Base-by-base conservation (phyloP, 2,888 invertebrate species). In the Allolobophora icterica region DNA sequence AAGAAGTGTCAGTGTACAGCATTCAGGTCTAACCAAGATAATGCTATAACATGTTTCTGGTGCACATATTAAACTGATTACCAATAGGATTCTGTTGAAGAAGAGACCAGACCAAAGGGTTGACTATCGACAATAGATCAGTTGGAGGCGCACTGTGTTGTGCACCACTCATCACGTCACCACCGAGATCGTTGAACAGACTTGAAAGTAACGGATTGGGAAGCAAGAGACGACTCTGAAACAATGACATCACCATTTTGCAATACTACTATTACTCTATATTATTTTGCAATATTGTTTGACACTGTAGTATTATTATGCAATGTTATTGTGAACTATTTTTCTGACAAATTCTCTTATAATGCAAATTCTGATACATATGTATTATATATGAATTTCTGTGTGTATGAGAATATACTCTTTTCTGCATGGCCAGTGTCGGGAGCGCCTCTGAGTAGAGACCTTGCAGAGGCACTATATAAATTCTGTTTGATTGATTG, bases 31-130 rank as follows among this genome's bases (percentile, higher is more conserved):
- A 52, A 21, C 52, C 17, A 52, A 24, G 24, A 52, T 19, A 19
- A 24, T 24, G 24, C 24, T 24, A 24, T 6, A 52, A 52, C 5
- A 24, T 6, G 24, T 71, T 71, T 71, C 30, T 8, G 8, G 30
- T 71, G 71, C 0, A 30, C n/a, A 71, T n/a, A 1, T 71, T 17
- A 71, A 71, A n/a, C 30, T 17, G n/a, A 71, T 71, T 71, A 71
- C 87, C 87, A 24, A 38, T 35, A 13, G 87, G 87, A 87, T 34
- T 87, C 24, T 87, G 87, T 34, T 87, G 87, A 35, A 87, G 87
- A 19, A 87, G 38, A 38, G 34, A 35, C 35, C 87, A 87, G 34
- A 87, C 34, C 5, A 87, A 38, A 87, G 87, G 87, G 38, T 87
- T 87, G 35, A 87, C 87, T 24, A 34, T 38, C 38, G 87, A 34